Conservation (phyloP, 1,140 invertebrate species). For the Drosophila nebulosa region DNA sequence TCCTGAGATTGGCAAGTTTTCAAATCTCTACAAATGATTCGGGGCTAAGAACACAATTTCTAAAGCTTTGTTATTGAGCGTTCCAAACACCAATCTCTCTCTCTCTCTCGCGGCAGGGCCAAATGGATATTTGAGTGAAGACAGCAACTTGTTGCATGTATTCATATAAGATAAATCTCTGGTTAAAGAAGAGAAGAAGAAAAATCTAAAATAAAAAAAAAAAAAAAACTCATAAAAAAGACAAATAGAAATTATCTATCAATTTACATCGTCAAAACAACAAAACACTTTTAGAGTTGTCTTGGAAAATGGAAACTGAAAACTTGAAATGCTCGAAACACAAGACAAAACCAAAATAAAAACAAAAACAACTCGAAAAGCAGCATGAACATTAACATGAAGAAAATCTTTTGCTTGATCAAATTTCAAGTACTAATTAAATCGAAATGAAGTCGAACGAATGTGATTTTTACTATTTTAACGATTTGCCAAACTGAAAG, state of each 20-base stretch:
- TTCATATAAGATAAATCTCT: not conserved
- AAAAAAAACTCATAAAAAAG: constrained; percentile 21
- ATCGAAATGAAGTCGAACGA: not conserved
- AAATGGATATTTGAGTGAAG: not conserved
- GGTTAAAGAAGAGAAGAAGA: not conserved
- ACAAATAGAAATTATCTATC: constrained; percentile 33
- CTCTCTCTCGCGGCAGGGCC: not conserved
- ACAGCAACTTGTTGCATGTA: not conserved
- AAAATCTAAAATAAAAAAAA: not conserved
- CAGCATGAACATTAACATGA: not conserved
- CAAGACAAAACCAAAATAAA: not conserved
- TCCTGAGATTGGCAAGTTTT: too few species aligned
- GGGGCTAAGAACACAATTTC: too few species aligned
- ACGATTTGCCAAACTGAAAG: not conserved
- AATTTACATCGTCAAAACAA: constrained; percentile 39
- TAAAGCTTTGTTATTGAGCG: too few species aligned
- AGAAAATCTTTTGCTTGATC: constrained; percentile 1
- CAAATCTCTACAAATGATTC: too few species aligned
- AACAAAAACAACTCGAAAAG: not conserved
- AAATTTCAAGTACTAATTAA: not conserved
- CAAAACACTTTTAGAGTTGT: constrained; percentile 33
- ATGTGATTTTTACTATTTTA: not conserved
- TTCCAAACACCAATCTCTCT: not conserved
- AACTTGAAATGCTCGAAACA: not conserved
- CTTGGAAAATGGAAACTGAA: constrained; percentile 15